phyloP scores from a whole-genome alignment of 92 coral and sea anemone genomes.

The Paragorgia papillata region DNA sequence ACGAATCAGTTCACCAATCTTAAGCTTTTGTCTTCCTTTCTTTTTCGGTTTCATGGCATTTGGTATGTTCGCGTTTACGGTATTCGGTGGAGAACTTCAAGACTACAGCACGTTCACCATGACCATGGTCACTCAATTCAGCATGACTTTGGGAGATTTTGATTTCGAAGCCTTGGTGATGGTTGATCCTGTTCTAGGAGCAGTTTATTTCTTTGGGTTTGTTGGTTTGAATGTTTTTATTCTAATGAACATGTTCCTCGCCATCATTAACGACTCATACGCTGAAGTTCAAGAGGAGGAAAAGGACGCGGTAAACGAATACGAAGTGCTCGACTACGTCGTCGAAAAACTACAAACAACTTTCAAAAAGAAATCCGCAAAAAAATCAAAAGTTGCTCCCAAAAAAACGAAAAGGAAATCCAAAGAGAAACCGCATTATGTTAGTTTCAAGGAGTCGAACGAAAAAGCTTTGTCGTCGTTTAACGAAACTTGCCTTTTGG shows the following conservation, averaged over 20 bases:
- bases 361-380: not conserved
- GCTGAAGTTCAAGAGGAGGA: constrained; percentile 22
- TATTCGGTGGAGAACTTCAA: constrained; percentile 64
- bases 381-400: no score
- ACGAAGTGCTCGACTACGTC: constrained; percentile 19
- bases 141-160: constrained; percentile 84
- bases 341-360: not conserved
- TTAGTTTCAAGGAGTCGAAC: no score
- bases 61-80: constrained; percentile 57
- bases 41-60: constrained; percentile 69
- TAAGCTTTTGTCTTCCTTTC: constrained; percentile 65
- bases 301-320: not conserved
- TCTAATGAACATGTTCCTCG: constrained; percentile 82
- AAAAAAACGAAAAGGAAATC: not conserved
- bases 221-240: constrained; percentile 77
- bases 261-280: constrained; percentile 75
- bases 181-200: constrained; percentile 67
- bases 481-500: not conserved
- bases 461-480: not conserved
- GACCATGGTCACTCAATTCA: constrained; percentile 76
- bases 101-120: constrained; percentile 75
- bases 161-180: constrained; percentile 64
- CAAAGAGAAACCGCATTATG: no score
- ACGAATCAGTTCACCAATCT: constrained; percentile 72
- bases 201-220: constrained; percentile 73